phyloP scores from a whole-genome alignment of 1,140 invertebrate species.

The Drosophila tani region DNA sequence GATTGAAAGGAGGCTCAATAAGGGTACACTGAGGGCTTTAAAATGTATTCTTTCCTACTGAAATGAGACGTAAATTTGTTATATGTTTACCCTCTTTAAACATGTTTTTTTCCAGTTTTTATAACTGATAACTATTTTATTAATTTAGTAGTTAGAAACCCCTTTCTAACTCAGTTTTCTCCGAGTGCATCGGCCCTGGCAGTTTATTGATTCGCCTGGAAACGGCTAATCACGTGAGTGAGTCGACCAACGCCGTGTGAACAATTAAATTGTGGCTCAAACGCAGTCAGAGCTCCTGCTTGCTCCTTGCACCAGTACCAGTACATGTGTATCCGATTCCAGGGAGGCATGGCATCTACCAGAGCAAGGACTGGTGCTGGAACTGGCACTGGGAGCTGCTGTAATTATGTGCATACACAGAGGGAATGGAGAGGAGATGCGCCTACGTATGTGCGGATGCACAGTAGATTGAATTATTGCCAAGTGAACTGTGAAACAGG shows the following conservation, averaged over 20 bases:
- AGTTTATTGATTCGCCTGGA: slow-evolving; percentile 39
- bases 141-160: too few species aligned
- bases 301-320: not conserved
- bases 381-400: not conserved
- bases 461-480: slow-evolving; percentile 55
- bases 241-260: slow-evolving; percentile 28
- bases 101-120: not conserved
- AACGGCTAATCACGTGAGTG: slow-evolving; percentile 50
- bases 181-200: not conserved
- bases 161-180: not conserved
- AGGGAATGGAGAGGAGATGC: not conserved
- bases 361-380: not conserved
- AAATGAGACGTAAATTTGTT: not conserved
- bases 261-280: slow-evolving; percentile 39
- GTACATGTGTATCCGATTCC: slow-evolving; percentile 9
- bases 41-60: too few species aligned
- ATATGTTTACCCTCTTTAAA: too few species aligned
- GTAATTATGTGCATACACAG: slow-evolving; percentile 42
- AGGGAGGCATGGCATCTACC: slow-evolving; percentile 1
- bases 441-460: slow-evolving; percentile 9
- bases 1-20: not conserved
- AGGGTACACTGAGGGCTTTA: not conserved
- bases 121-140: not conserved
- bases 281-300: slow-evolving; percentile 11
- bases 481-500: slow-evolving; percentile 52